phyloP scores from a whole-genome alignment of 2,888 invertebrate species.

The Chloromyia formosa region DNA sequence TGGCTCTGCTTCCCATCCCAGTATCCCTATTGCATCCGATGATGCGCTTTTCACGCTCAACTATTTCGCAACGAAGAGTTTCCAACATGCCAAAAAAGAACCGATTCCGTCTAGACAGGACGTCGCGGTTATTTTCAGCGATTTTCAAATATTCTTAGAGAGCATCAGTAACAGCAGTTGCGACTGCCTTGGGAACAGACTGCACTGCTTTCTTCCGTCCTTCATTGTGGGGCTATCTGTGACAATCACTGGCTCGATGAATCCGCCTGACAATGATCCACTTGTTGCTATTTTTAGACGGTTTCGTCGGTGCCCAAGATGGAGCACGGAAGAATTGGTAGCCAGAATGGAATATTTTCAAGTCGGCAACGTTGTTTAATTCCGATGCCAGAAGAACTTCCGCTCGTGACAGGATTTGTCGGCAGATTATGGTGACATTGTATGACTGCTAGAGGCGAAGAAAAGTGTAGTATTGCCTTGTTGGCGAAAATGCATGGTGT shows the following conservation, averaged over 20 bases:
- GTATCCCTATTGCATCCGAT: too few relatives aligned
- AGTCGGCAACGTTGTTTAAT: conserved; percentile 15
- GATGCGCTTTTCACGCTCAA: not conserved
- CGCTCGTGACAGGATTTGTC: conserved; percentile 25
- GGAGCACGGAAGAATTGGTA: conserved; percentile 29
- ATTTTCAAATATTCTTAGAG: conserved; percentile 25
- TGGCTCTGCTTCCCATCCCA: too few relatives aligned
- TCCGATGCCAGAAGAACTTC: conserved; percentile 34
- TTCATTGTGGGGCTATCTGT: conserved; percentile 1
- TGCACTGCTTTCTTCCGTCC: conserved; percentile 22
- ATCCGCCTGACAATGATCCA: conserved; percentile 29
- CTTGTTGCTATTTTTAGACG: conserved; percentile 41
- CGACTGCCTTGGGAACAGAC: not conserved
- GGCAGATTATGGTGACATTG: not conserved
- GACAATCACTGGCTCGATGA: not conserved
- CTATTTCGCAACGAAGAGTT: conserved; percentile 1
- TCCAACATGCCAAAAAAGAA: conserved; percentile 32
- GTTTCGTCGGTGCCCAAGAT: not conserved
- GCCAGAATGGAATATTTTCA: conserved; percentile 13
- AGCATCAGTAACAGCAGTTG: not conserved
- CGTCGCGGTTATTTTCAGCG: conserved; percentile 41
- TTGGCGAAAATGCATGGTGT: too few relatives aligned
- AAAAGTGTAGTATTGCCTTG: too few relatives aligned
- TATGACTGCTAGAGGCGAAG: not conserved
- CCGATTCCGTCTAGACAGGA: conserved; percentile 45